Conservation (phyloP, 2,888 invertebrate genomes). For the Phorcus lineatus region DNA sequence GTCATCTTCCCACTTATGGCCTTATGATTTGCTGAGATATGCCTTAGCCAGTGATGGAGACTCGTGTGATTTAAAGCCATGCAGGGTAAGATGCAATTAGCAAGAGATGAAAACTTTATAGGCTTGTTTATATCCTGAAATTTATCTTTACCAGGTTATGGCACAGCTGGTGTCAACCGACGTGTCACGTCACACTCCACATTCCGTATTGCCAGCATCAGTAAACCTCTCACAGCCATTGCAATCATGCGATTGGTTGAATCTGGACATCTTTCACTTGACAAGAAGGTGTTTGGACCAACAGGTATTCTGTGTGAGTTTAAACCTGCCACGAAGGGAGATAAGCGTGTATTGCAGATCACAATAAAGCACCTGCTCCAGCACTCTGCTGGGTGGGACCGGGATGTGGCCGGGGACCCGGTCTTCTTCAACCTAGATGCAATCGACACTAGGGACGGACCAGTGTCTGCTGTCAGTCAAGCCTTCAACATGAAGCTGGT, state of each 20-base stretch:
- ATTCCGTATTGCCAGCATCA: slow-evolving; percentile 68
- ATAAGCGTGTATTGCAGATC: slow-evolving; percentile 47
- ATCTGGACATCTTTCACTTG: slow-evolving; percentile 48
- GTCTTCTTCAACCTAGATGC: slow-evolving; percentile 60
- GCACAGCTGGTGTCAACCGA: slow-evolving; percentile 49
- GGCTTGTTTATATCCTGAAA: too few relatives aligned
- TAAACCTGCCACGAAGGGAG: slow-evolving; percentile 36
- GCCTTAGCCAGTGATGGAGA: too few relatives aligned
- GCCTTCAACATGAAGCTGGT: slow-evolving; percentile 49
- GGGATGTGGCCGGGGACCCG: slow-evolving; percentile 62
- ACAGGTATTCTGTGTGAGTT: slow-evolving; percentile 50
- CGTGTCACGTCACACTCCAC: slow-evolving; percentile 51
- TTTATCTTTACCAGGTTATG: slow-evolving; percentile 55
- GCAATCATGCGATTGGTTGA: slow-evolving; percentile 57
- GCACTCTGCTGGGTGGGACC: slow-evolving; percentile 72
- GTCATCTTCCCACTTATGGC: too few relatives aligned
- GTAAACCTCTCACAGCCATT: slow-evolving; percentile 66
- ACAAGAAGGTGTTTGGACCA: slow-evolving; percentile 56
- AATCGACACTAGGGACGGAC: neutral
- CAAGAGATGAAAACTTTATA: too few relatives aligned
- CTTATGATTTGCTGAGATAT: too few relatives aligned
- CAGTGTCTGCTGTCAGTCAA: slow-evolving; percentile 36
- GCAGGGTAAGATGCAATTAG: too few relatives aligned
- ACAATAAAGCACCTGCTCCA: slow-evolving; percentile 65
- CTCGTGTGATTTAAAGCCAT: too few relatives aligned